Base-by-base conservation (phyloP, 2,797 vertebrate species). In the Sus cebifrons region DNA sequence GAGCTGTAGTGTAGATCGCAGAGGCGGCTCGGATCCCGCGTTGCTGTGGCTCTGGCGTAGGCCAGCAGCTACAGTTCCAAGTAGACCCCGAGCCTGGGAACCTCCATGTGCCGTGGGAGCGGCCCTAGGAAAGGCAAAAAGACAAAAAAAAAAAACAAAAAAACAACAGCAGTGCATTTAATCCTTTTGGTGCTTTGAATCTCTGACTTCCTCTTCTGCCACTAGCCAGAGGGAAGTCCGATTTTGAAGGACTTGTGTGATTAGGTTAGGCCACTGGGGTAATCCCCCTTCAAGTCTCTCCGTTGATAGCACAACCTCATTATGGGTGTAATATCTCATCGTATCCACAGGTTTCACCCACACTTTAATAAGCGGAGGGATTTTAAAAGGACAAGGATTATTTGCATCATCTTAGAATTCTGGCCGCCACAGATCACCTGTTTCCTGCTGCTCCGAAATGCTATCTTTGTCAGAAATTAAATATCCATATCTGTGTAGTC, bases 151-250 rank as follows among this genome's bases (percentile, higher is more conserved):
- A 36, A 36, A 36, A 36, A 36, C 2, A 32, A 36, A 36, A 36
- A 3, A 79, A 5, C 44, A 8, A 12, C 6, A 8, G 15, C 6
- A 2, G 52, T 20, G 18, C 25, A 0, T 52, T 73, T 86, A 14
- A 11, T 68, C 62, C 29, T 12, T 18, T 23, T 6, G 12, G 83
- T 21, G 52, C 78, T 27, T 13, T 56, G 71, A 52, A 36, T 71
- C 70, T 82, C 49, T 78, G 29, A 58, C 84, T 79, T 60, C 71
- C n/a, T 67, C 86, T 87, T 82, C 95, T 83, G 5, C 78, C 60
- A 32, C 67, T 75, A 81, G 49, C 81, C 86, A 68, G 81, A 96
- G 29, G 65, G 73, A 67, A 88, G 32, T 71, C 77, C 36, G 40
- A 52, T 58, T 58, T n/a, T 82, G 62, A 67, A 71, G 64, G 65